phyloP scores from a whole-genome alignment of 2,888 invertebrate genomes.

The Meiosimyza platycephala region DNA sequence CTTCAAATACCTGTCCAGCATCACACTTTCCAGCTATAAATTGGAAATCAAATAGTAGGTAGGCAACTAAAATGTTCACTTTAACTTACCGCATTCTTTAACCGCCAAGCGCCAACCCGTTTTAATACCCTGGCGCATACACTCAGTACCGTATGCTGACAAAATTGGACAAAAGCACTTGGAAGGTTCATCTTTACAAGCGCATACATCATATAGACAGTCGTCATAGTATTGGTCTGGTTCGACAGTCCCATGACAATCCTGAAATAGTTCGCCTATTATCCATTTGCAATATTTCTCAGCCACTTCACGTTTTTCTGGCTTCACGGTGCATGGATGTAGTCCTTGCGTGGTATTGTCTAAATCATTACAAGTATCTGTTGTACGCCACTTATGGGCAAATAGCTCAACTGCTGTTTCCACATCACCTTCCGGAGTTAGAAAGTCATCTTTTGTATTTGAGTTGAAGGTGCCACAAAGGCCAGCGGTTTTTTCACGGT shows the following conservation, averaged over 20 bases:
- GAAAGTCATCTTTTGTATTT: conserved; percentile 88
- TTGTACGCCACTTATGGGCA: conserved; percentile 91
- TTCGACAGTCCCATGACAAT: conserved; percentile 86
- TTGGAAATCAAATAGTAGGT: not conserved
- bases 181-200: conserved; percentile 73
- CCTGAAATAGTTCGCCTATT: conserved; percentile 68
- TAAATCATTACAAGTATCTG: conserved; percentile 75
- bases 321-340: conserved; percentile 79
- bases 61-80: not conserved
- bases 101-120: conserved; percentile 84
- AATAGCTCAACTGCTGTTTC: conserved; percentile 84
- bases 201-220: conserved; percentile 89
- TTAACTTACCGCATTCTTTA: conserved; percentile 76
- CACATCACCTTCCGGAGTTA: conserved; percentile 86
- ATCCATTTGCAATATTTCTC: conserved; percentile 75
- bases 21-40: conserved; percentile 68
- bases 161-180: conserved; percentile 46
- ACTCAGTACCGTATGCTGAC: conserved; percentile 75
- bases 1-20: too few species aligned
- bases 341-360: conserved; percentile 66
- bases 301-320: conserved; percentile 78
- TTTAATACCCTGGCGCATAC: conserved; percentile 77
- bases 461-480: conserved; percentile 91
- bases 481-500: conserved; percentile 79
- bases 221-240: conserved; percentile 82